These are phyloP conservation scores for Agrypnus murinus DNA, from an alignment of 2,888 invertebrate genomes.

Conservation along the genomic window DNA sequence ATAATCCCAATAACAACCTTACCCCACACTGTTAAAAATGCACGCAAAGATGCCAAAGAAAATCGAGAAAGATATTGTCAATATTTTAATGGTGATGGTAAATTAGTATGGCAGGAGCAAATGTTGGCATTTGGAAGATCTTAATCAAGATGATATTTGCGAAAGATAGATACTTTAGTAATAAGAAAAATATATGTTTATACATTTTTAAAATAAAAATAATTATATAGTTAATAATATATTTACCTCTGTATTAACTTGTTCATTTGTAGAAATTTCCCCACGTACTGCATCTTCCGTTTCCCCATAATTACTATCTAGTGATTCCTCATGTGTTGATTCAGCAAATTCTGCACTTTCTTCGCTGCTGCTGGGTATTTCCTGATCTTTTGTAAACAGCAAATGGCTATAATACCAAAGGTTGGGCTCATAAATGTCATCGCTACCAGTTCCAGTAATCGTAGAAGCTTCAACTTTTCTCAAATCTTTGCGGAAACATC, in stretches of 20 bases:
- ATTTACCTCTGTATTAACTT: not conserved
- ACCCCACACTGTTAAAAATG: no score
- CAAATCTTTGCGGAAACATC: slow-evolving; percentile 51
- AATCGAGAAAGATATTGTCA: slow-evolving; percentile 45
- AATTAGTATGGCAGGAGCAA: slow-evolving; percentile 46
- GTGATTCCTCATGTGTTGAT: slow-evolving; percentile 1
- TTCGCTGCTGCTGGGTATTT: slow-evolving; percentile 41
- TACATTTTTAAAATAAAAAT: not conserved
- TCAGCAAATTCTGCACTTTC: slow-evolving; percentile 37
- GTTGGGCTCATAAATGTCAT: slow-evolving; percentile 44
- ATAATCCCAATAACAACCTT: no score
- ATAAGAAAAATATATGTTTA: no score
- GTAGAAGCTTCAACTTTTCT: no score
- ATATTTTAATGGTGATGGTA: slow-evolving; percentile 38
- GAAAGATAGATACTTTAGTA: no score
- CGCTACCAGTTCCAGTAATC: slow-evolving; percentile 41
- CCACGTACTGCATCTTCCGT: no score
- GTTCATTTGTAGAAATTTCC: not conserved
- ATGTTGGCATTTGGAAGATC: slow-evolving; percentile 39
- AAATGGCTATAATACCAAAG: slow-evolving; percentile 53
- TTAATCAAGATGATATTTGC: no score
- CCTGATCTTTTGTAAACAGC: slow-evolving; percentile 52
- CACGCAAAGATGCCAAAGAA: no score
- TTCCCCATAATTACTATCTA: not conserved
- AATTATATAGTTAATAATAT: not conserved